These are phyloP conservation scores for Sebastes itinus DNA, from an alignment of 2,797 vertebrate species.

Conservation along the genomic window DNA sequence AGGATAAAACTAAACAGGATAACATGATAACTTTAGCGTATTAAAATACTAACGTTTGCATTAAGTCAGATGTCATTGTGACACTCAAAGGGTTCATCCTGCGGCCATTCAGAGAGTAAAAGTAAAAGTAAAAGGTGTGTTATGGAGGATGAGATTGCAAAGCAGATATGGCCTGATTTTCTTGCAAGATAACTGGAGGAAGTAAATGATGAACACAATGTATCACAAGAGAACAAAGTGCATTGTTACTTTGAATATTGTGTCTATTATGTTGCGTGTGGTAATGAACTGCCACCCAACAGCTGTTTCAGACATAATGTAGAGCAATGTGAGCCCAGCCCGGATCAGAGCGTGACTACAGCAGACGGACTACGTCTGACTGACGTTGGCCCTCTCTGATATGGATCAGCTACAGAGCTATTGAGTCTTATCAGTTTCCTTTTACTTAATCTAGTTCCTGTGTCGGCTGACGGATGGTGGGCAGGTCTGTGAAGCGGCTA, in stretches of 20 bases:
- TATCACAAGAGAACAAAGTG: conserved; percentile 43
- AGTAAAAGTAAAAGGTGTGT: neutral
- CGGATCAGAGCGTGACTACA: conserved; percentile 7
- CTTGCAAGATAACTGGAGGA: neutral
- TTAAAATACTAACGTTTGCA: no score
- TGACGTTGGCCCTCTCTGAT: conserved; percentile 64
- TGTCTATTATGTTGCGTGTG: neutral
- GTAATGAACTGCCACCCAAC: conserved; percentile 22
- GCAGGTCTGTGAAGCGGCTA: conserved; percentile 11
- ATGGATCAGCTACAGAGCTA: conserved; percentile 63
- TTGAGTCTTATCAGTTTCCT: conserved; percentile 70
- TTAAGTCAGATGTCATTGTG: no score
- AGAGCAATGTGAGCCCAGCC: neutral
- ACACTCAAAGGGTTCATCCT: neutral
- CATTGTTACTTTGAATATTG: conserved; percentile 26
- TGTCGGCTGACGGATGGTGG: conserved; percentile 27
- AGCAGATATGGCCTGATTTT: neutral
- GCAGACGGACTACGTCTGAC: conserved; percentile 33
- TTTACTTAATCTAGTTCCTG: conserved; percentile 64
- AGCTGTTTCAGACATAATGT: conserved; percentile 34
- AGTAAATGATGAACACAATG: neutral
- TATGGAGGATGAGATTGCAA: neutral
- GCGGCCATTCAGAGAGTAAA: neutral
- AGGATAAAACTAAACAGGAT: no score
- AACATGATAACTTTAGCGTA: no score